Conservation (phyloP, 2,888 invertebrate genomes). For the Hyposoter didymator region DNA sequence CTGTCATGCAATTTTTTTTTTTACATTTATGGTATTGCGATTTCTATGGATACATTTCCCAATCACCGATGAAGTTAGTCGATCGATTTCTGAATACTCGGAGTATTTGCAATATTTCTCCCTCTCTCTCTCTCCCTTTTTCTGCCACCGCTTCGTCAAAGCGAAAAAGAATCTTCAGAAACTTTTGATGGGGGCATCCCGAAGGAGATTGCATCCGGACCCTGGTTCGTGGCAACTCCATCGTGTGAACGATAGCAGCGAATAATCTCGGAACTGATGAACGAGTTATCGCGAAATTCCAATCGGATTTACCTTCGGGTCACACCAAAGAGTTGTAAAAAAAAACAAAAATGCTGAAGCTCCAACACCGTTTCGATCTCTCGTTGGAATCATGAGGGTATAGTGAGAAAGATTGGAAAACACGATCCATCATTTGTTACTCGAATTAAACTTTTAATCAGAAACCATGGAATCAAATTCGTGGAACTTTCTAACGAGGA, state of each 20-base stretch:
- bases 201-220: not conserved
- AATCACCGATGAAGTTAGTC: not conserved
- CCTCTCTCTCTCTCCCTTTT: not conserved
- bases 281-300: slow-evolving; percentile 75
- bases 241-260: slow-evolving; percentile 71
- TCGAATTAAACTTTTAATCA: too few relatives aligned
- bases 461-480: not conserved
- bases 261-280: slow-evolving; percentile 75
- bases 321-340: not conserved
- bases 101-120: not conserved
- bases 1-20: slow-evolving; percentile 16
- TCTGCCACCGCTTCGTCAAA: not conserved
- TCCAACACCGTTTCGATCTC: slow-evolving; percentile 34
- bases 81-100: not conserved
- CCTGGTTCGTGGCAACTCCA: slow-evolving; percentile 38
- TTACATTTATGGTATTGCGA: slow-evolving; percentile 24
- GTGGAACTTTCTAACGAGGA: not conserved
- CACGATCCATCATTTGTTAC: not conserved
- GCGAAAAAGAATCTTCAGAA: not conserved
- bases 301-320: slow-evolving; percentile 72
- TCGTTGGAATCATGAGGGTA: slow-evolving; percentile 9
- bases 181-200: slow-evolving; percentile 30
- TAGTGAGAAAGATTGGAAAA: slow-evolving; percentile 9
- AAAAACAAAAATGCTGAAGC: not conserved
- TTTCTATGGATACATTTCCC: not conserved